Conservation (phyloP, 2,797 vertebrate genomes). For the Melanotaenia boesemani region DNA sequence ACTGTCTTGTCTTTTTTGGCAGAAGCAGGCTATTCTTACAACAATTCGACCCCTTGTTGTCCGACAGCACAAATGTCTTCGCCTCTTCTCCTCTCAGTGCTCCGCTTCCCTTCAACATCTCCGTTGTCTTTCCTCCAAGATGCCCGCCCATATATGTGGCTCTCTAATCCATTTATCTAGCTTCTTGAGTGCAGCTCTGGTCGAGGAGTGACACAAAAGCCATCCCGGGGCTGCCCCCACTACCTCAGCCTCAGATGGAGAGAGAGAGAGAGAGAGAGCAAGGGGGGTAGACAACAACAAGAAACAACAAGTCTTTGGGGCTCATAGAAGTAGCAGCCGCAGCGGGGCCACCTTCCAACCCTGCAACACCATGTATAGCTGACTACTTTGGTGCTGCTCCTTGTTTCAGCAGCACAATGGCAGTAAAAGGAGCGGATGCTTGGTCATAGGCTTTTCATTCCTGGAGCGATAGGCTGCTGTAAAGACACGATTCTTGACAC, state of each 20-base stretch:
- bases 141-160: constrained; percentile 82
- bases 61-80: constrained; percentile 83
- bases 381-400: constrained; percentile 68
- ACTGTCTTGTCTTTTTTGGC: constrained; percentile 90
- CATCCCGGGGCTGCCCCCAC: constrained; percentile 23
- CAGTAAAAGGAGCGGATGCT: constrained; percentile 64
- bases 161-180: constrained; percentile 91
- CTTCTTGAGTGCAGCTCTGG: constrained; percentile 80
- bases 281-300: constrained; percentile 61
- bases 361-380: constrained; percentile 68
- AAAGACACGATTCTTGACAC: constrained; percentile 69
- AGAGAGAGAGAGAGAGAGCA: not conserved
- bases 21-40: constrained; percentile 86
- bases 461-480: constrained; percentile 67
- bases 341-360: constrained; percentile 73
- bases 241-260: constrained; percentile 31
- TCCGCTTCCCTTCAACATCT: constrained; percentile 60
- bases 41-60: constrained; percentile 80
- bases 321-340: constrained; percentile 75
- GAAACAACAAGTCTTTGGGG: constrained; percentile 74
- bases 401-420: constrained; percentile 71
- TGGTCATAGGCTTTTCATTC: constrained; percentile 72
- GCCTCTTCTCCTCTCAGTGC: constrained; percentile 57
- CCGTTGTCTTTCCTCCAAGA: constrained; percentile 84
- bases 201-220: constrained; percentile 84